Evolutionary conservation across 2,888 invertebrate species (phyloP).

Genomic region (Ormyrus nitidulus): DNA sequence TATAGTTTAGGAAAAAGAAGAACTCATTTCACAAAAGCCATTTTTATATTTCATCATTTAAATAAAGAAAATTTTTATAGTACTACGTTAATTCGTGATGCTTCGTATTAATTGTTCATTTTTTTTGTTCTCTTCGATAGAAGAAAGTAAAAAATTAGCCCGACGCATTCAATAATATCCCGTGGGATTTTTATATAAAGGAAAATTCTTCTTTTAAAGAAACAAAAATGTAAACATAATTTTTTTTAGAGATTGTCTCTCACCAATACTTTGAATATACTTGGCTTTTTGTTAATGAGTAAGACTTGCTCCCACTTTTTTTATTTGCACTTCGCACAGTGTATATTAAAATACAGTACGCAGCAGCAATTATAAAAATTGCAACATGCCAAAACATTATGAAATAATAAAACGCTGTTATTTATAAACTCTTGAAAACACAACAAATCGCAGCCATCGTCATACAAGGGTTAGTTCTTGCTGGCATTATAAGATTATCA

Average conservation of each 20-base stretch:
- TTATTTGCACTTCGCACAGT: slow-evolving; percentile 34
- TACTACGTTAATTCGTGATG: too few relatives aligned
- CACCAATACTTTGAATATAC: not conserved
- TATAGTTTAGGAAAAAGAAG: slow-evolving; percentile 49
- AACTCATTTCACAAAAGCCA: slow-evolving; percentile 63
- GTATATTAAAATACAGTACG: slow-evolving; percentile 56
- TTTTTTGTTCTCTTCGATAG: too few relatives aligned
- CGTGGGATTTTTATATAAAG: too few relatives aligned
- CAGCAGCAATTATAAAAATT: slow-evolving; percentile 58
- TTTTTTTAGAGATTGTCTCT: not conserved
- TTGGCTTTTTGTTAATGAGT: slow-evolving; percentile 63
- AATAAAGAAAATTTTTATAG: too few relatives aligned
- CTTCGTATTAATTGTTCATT: too few relatives aligned
- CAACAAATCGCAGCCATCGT: slow-evolving; percentile 73
- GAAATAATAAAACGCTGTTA: slow-evolving; percentile 71
- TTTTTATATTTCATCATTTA: not conserved
- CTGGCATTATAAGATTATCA: slow-evolving; percentile 61
- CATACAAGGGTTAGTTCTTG: slow-evolving; percentile 71
- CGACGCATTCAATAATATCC: too few relatives aligned
- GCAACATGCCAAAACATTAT: slow-evolving; percentile 72
- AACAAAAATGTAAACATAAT: not conserved
- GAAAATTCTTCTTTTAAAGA: not conserved
- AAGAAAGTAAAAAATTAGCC: too few relatives aligned
- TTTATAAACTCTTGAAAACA: slow-evolving; percentile 74
- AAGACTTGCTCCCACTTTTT: slow-evolving; percentile 57